phyloP scores from a whole-genome alignment of 2,113 vertebrate genomes.

The Pionites leucogaster region DNA sequence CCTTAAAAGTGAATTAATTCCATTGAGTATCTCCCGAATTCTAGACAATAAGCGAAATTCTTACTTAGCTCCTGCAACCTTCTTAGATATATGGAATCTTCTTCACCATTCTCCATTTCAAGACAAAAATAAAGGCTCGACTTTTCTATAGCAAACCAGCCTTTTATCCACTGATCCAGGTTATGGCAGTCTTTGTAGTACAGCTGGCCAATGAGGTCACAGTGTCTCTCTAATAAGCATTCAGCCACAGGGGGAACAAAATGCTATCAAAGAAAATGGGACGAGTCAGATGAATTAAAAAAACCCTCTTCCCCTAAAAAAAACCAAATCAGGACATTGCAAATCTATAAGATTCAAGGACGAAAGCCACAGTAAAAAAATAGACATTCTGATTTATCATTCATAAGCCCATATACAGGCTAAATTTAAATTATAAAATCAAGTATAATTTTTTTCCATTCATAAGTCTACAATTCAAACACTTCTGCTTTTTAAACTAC shows the following conservation, averaged over 20 bases:
- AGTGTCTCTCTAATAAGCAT: slow-evolving; percentile 80
- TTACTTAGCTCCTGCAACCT: slow-evolving; percentile 95
- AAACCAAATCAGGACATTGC: neutral
- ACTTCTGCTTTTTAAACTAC: neutral
- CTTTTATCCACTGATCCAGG: slow-evolving; percentile 89
- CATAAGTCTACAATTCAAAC: neutral
- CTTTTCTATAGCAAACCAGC: slow-evolving; percentile 91
- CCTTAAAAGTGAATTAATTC: neutral
- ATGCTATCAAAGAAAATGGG: slow-evolving; percentile 80
- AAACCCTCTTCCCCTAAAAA: neutral
- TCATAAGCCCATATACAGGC: neutral
- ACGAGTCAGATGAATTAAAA: slow-evolving; percentile 25
- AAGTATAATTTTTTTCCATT: neutral
- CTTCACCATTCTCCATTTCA: slow-evolving; percentile 73
- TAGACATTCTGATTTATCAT: neutral
- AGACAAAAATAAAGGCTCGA: slow-evolving; percentile 84
- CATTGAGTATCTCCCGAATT: neutral
- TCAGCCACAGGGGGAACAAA: slow-evolving; percentile 84
- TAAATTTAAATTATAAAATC: neutral
- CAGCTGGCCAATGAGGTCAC: slow-evolving; percentile 88
- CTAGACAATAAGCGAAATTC: slow-evolving; percentile 2
- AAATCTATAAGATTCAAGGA: neutral
- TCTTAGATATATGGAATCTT: slow-evolving; percentile 86
- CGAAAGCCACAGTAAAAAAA: neutral
- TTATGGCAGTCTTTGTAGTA: slow-evolving; percentile 92